Base-by-base conservation (phyloP, 2,888 invertebrate species). In the Chrysopilus asiliformis region DNA sequence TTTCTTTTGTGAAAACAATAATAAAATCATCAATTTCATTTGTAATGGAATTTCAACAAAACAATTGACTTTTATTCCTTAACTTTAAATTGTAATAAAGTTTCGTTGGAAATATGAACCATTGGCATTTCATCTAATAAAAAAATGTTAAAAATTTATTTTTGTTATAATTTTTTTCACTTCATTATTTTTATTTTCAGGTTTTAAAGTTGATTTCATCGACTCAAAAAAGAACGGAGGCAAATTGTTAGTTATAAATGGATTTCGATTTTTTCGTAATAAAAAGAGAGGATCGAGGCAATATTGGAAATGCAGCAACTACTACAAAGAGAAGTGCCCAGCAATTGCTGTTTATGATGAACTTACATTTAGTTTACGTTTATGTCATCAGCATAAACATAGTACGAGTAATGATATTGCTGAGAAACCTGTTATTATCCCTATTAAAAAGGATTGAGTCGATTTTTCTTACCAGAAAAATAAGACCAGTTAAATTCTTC, bases 291-390 rank as follows among this genome's bases (percentile, higher is more conserved):
- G 60, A 0, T 53, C 57, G 4, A 47, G 59, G 22, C 64, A 64
- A 44, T 64, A 64, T 40, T 63, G 64, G 64, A 64, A 64, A 42
- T 64, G 64, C 41, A 60, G 60, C 32, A 58, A 62, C 38, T 64
- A 64, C 38, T 64, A 64, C 34, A 64, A 64, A 42, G 59, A 60
- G 24, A 63, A 62, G 31, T 64, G 64, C 43, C 64, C 64, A 6
- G 58, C 64, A 9, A 63, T 64, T 32, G 62, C 61, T 0, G 60
- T 64, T 20, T 57, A 61, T 28, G 61, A 64, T 49, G 63, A 64
- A 34, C 53, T 51, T 7, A 56, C 57, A 5, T 45, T 56, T 5
- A 58, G 57, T 38, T 43, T 61, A 36, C 50, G 58, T 8, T 45
- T 62, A 9, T 60, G 60, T 25, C 63, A 64, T 44, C 57, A 58